Base-by-base conservation (phyloP, 2,797 vertebrate species). In the Chromobotia macracanthus region DNA sequence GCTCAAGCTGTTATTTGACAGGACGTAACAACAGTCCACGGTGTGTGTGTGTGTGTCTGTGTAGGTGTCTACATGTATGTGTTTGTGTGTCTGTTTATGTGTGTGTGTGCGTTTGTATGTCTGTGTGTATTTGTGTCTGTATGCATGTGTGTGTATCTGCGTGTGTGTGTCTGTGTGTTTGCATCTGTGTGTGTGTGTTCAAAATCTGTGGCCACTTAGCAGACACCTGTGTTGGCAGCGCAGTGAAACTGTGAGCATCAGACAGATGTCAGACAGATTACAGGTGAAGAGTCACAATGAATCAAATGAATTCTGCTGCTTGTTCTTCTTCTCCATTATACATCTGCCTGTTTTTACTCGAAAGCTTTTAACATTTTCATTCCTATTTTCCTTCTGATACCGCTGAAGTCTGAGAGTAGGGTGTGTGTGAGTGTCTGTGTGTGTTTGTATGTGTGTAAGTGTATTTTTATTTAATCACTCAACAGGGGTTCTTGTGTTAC, bases 301-400 rank as follows among this genome's bases (percentile, higher is more conserved):
- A 35, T 61, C 58, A 8, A 18, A 58, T 58, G 1, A 5, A 65
- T 72, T 75, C 72, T 71, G 48, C 38, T 11, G 38, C 25, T 38
- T 78, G 44, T 55, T 48, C 55, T 68, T 69, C 11, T 48, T 75
- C 38, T 3, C 7, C 21, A 21, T 64, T 60, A 48, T 56, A 50
- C 8, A 44, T 44, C 11, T 44, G 9, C 41, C 18, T 65, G 12
- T 23, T 25, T 25, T 64, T 50, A 35, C 21, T 65, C 21, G 13
- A 13, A 3, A 21, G 21, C 41, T 23, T 23, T 21, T 2, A 21
- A 56, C 55, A 38, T 38, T 70, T 72, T 3, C 28, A 12, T 2
- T 58, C 11, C 23, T 23, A 13, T n/a, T 60, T 69, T 75, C 23
- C 50, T 65, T 71, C 76, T 82, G 48, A 79, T 56, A n/a, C 38